These are phyloP conservation scores for Betta splendens DNA, from an alignment of 2,797 vertebrate genomes.

Conservation along the genomic window DNA sequence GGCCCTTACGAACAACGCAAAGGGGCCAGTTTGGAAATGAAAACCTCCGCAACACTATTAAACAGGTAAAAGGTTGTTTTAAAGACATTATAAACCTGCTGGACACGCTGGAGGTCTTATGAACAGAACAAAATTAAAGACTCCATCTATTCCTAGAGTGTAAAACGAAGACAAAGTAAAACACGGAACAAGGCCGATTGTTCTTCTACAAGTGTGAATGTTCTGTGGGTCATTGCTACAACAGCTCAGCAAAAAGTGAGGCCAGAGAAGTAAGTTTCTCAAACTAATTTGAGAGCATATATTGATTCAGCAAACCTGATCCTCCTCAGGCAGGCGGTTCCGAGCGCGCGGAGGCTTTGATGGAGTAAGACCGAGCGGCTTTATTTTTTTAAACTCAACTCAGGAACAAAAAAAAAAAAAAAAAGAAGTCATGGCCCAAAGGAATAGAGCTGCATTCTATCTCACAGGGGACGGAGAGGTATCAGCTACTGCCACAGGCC, in stretches of 20 bases:
- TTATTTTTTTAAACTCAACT: constrained; percentile 57
- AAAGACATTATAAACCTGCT: constrained; percentile 36
- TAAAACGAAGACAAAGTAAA: constrained; percentile 3
- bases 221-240: constrained; percentile 14
- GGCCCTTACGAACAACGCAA: no score
- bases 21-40: constrained; percentile 40
- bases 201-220: no score
- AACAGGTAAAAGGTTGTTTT: constrained; percentile 30
- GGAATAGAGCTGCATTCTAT: constrained; percentile 16
- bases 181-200: background rate
- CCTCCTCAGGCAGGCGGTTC: constrained; percentile 39
- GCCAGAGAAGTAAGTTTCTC: constrained; percentile 45
- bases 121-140: constrained; percentile 13
- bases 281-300: constrained; percentile 53
- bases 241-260: constrained; percentile 27
- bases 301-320: constrained; percentile 50
- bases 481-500: constrained; percentile 13
- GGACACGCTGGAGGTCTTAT: constrained; percentile 6
- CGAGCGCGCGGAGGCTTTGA: constrained; percentile 34
- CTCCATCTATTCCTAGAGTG: constrained; percentile 10
- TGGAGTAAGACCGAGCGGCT: constrained; percentile 42
- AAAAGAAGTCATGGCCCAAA: background rate
- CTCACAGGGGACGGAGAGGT: constrained; percentile 11
- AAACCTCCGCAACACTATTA: constrained; percentile 24
- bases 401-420: constrained; percentile 33